A percentile compares a stretch with the other conserved stretches of the same genome.
phyloP scores from a whole-genome alignment of 2,888 invertebrate genomes.

The Embidobia sp. region DNA sequence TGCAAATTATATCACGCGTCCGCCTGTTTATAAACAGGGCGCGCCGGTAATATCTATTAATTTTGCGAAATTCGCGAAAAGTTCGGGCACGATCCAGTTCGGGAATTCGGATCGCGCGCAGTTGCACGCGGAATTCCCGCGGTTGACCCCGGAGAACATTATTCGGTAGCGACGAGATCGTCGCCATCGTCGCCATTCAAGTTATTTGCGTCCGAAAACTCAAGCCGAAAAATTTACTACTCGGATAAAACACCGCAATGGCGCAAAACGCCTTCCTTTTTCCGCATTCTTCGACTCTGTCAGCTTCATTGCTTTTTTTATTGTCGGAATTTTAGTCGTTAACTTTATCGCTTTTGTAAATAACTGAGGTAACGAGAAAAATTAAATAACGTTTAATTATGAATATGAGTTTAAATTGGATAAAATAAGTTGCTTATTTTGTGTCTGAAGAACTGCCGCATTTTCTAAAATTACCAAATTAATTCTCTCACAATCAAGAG shows the following conservation, averaged over 20 bases:
- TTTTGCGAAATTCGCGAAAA: constrained; percentile 39
- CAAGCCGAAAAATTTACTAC: constrained; percentile 52
- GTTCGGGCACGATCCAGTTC: constrained; percentile 20
- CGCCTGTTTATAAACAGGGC: constrained; percentile 42
- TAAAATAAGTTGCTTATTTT: too few species aligned
- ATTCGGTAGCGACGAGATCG: constrained; percentile 57
- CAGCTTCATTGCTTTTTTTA: not conserved
- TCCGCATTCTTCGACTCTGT: not conserved
- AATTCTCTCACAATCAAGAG: too few species aligned
- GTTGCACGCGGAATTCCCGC: constrained; percentile 41
- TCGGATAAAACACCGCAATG: constrained; percentile 46
- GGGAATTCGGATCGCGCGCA: constrained; percentile 36
- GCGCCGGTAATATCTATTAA: constrained; percentile 51
- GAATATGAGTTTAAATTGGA: too few species aligned
- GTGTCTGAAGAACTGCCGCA: too few species aligned
- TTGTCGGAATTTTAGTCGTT: too few species aligned
- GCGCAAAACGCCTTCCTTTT: constrained; percentile 5
- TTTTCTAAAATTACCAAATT: too few species aligned
- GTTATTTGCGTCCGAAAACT: constrained; percentile 56
- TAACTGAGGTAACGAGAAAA: too few species aligned
- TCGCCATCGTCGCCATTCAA: constrained; percentile 39
- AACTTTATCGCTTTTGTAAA: too few species aligned
- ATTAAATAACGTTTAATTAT: too few species aligned
- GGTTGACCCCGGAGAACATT: constrained; percentile 63
- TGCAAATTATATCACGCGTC: constrained; percentile 44